Conservation (phyloP, 2,797 vertebrate genomes). For the Spinus pinus region DNA sequence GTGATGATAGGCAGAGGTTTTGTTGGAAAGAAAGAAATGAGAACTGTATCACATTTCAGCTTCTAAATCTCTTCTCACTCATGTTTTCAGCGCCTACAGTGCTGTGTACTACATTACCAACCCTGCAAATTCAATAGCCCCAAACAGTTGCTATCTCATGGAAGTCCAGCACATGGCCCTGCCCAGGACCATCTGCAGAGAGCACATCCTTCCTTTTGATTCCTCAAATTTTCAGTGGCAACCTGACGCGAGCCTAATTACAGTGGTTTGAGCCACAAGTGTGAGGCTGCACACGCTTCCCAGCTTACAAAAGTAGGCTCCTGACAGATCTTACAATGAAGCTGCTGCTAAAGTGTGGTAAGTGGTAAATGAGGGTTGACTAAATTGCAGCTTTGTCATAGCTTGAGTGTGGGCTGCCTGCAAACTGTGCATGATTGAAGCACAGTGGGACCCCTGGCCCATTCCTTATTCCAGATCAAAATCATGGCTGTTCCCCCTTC, state of each 20-base stretch:
- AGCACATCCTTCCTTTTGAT: not conserved
- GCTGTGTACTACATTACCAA: not conserved
- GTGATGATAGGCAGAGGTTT: not conserved
- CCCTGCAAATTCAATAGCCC: not conserved
- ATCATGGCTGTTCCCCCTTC: not conserved
- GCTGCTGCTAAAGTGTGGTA: slow-evolving; percentile 8
- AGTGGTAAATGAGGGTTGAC: slow-evolving; percentile 37
- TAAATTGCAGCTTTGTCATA: slow-evolving; percentile 31
- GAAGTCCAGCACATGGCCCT: not conserved
- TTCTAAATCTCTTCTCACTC: not conserved
- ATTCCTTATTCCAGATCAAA: not conserved
- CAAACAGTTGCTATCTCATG: not conserved
- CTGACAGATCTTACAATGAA: slow-evolving; percentile 24
- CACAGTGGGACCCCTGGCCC: not conserved
- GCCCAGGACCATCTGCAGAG: not conserved
- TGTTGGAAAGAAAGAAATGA: not conserved
- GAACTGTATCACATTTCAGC: not conserved
- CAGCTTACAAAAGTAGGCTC: not conserved
- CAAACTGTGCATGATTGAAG: not conserved
- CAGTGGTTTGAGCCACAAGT: slow-evolving; percentile 19
- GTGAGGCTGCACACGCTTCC: not conserved
- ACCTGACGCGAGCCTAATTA: slow-evolving; percentile 18
- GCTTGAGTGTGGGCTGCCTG: not conserved
- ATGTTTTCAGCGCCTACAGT: not conserved
- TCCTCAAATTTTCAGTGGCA: not conserved